These are phyloP conservation scores for Nomada ruficornis DNA, from an alignment of 2,888 invertebrate genomes.

Conservation along the genomic window DNA sequence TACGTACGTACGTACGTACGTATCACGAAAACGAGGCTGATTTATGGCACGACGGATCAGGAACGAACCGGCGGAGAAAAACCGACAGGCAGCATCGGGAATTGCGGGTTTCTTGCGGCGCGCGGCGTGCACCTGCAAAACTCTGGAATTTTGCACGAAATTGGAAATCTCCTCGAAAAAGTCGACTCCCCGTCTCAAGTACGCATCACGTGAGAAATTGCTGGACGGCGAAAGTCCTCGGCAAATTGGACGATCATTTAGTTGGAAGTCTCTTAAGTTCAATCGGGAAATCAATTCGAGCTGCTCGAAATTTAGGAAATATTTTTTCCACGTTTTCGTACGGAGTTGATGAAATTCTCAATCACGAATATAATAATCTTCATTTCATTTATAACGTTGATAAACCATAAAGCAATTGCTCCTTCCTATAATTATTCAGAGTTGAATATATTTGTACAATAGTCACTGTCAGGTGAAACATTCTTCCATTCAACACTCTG, in stretches of 20 bases:
- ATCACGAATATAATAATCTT: no score
- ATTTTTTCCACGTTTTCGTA: no score
- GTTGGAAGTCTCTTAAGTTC: not conserved
- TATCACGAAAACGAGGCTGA: constrained; percentile 60
- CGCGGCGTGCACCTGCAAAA: constrained; percentile 48
- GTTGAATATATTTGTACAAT: no score
- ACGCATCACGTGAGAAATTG: constrained; percentile 44
- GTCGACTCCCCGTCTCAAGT: constrained; percentile 33
- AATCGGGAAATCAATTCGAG: no score
- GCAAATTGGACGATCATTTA: constrained; percentile 2
- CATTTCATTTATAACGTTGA: no score
- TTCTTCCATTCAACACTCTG: no score
- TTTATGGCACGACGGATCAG: constrained; percentile 59
- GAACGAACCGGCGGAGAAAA: constrained; percentile 57
- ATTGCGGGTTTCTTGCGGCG: constrained; percentile 53
- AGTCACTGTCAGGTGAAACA: no score
- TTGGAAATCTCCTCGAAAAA: constrained; percentile 53
- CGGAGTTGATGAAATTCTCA: no score
- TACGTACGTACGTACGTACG: constrained; percentile 5
- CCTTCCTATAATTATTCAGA: no score
- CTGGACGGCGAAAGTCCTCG: constrained; percentile 39
- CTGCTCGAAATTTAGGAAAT: no score
- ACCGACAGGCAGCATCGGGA: constrained; percentile 45
- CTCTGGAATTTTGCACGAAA: constrained; percentile 56
- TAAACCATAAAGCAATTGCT: no score